Conservation (phyloP, 92 coral and sea anemone species). For the Parazoanthus darwini region DNA sequence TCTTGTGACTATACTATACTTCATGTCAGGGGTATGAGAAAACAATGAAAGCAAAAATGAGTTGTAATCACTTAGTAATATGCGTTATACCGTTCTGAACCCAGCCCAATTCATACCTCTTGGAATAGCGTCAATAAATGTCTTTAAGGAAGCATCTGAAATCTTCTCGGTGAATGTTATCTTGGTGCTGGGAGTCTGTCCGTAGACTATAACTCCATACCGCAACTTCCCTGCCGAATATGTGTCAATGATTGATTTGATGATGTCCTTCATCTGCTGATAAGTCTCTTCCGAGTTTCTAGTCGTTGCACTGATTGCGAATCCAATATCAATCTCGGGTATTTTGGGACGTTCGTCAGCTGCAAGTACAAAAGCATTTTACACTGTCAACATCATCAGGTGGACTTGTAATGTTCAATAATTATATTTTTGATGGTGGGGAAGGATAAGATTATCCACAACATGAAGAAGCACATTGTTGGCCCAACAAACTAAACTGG, state of each 20-base stretch:
- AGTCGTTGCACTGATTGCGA: conserved; percentile 52
- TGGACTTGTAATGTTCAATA: neutral
- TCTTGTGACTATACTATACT: too few relatives aligned
- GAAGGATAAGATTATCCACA: neutral
- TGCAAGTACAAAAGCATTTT: neutral
- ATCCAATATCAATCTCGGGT: conserved; percentile 49
- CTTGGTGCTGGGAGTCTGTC: conserved; percentile 43
- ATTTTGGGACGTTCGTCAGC: conserved; percentile 31
- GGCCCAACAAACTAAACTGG: too few relatives aligned
- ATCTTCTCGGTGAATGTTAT: conserved; percentile 35
- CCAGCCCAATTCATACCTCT: neutral
- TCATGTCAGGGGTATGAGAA: too few relatives aligned
- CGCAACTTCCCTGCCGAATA: conserved; percentile 45
- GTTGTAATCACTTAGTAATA: too few relatives aligned
- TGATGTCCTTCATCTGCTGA: conserved; percentile 42
- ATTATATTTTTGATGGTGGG: neutral
- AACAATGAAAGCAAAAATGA: too few relatives aligned
- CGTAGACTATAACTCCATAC: conserved; percentile 49
- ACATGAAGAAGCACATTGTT: neutral
- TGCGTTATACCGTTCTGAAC: neutral
- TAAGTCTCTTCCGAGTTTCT: conserved; percentile 32
- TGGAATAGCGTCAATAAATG: conserved; percentile 36
- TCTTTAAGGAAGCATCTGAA: conserved; percentile 28
- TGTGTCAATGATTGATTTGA: conserved; percentile 45
- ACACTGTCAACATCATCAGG: neutral